Percentiles rank a stretch among this genome's conserved stretches.
Evolutionary conservation across 35 echinoderm and acorn worm species (phyloP).

Genomic region (Lytechinus variegatus): DNA sequence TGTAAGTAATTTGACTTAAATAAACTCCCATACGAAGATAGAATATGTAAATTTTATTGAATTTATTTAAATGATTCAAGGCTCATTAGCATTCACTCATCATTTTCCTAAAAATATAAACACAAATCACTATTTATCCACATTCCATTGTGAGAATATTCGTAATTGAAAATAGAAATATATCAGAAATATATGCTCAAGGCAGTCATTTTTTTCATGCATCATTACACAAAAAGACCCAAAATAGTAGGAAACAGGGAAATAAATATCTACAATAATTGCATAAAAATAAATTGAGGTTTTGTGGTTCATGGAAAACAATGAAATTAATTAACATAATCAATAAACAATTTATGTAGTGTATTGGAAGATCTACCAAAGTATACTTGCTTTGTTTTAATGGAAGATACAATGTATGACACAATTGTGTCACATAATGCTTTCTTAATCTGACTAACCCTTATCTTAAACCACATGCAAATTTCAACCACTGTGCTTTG

Average conservation of each 20-base stretch:
- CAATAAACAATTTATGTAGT: not conserved
- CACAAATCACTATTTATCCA: too few species aligned
- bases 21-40: too few species aligned
- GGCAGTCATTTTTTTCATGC: not conserved
- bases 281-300: not conserved
- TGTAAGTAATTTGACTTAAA: too few species aligned
- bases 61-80: too few species aligned
- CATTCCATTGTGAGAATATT: too few species aligned
- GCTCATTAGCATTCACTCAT: too few species aligned
- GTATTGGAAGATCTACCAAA: not conserved
- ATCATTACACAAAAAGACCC: not conserved
- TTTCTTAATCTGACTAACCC: not conserved
- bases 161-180: not conserved
- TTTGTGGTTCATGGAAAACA: not conserved
- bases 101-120: too few species aligned
- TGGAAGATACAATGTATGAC: not conserved
- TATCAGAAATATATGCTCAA: slow-evolving; percentile 14
- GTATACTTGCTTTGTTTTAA: not conserved
- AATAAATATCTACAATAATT: not conserved
- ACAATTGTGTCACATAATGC: not conserved
- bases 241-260: not conserved
- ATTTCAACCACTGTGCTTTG: too few species aligned
- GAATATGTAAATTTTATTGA: too few species aligned
- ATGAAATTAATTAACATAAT: not conserved
- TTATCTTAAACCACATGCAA: not conserved